Conservation (phyloP, 2,113 vertebrate genomes). For the Erpornis zantholeuca region DNA sequence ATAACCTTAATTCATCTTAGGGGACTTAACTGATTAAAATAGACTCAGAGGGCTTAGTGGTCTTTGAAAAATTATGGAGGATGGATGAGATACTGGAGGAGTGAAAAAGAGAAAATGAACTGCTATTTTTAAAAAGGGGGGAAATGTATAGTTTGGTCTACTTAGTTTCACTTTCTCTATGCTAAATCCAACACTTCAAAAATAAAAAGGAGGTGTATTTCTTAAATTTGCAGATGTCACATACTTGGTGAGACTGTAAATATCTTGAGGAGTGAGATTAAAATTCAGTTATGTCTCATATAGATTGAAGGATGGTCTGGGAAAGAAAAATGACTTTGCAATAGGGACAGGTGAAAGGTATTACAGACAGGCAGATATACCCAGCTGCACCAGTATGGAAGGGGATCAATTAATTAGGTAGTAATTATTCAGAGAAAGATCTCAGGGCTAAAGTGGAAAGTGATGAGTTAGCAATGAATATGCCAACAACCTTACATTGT, state of each 20-base stretch:
- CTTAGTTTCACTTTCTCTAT: not conserved
- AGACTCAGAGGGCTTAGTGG: not conserved
- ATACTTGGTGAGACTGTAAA: not conserved
- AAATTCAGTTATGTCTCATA: not conserved
- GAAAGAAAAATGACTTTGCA: not conserved
- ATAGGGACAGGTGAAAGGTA: not conserved
- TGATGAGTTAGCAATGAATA: not conserved
- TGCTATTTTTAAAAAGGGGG: not conserved
- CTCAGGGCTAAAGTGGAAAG: not conserved
- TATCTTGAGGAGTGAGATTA: not conserved
- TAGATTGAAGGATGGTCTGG: not conserved
- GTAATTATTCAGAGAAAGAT: not conserved
- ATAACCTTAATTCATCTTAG: conserved; percentile 21
- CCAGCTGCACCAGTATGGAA: not conserved
- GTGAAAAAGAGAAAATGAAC: not conserved
- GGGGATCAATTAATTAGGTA: not conserved
- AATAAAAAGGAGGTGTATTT: not conserved
- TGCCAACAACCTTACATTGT: not conserved
- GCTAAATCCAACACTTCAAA: not conserved
- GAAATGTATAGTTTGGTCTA: not conserved
- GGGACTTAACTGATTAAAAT: not conserved
- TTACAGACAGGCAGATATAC: not conserved
- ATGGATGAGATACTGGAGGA: not conserved
- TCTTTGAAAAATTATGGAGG: conserved; percentile 24
- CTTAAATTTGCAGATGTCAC: not conserved